These are phyloP conservation scores for Brachionus koreanus DNA, from an alignment of 1,140 invertebrate genomes.

Conservation along the genomic window DNA sequence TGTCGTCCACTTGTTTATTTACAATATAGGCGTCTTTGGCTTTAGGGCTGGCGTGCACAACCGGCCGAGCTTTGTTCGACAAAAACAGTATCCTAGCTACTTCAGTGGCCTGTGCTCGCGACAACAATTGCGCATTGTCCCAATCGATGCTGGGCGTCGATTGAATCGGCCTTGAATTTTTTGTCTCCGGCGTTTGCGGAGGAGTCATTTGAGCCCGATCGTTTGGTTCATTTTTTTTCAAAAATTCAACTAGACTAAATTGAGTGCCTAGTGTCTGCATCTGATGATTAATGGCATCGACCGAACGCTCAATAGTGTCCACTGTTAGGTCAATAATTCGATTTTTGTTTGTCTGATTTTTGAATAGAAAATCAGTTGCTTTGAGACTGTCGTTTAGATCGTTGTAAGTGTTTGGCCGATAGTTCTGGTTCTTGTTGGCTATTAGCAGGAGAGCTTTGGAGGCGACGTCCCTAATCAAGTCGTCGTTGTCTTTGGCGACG, in stretches of 20 bases:
- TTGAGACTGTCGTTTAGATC: slow-evolving; percentile 6
- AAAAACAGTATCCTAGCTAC: slow-evolving; percentile 35
- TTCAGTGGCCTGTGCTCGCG: slow-evolving; percentile 4
- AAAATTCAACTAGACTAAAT: not conserved
- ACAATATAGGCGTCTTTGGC: slow-evolving; percentile 40
- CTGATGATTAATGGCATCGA: not conserved
- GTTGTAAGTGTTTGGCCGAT: not conserved
- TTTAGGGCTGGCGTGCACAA: slow-evolving; percentile 29
- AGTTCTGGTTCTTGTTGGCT: not conserved
- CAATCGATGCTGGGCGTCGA: not conserved
- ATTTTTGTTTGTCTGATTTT: slow-evolving; percentile 16
- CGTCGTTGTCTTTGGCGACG: not conserved
- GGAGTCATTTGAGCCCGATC: not conserved
- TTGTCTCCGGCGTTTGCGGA: slow-evolving; percentile 18
- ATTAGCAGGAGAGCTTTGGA: not conserved
- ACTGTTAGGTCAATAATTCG: slow-evolving; percentile 22
- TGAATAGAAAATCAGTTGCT: not conserved
- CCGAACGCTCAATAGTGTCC: not conserved
- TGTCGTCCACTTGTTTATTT: slow-evolving; percentile 27
- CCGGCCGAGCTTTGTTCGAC: slow-evolving; percentile 10
- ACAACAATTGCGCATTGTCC: not conserved
- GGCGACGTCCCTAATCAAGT: slow-evolving; percentile 11
- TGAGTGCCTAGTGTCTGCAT: not conserved
- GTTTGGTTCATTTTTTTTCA: not conserved
- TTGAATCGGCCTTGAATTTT: not conserved